Conservation (phyloP, 1,140 invertebrate genomes). For the Drosophila tsacasi region DNA sequence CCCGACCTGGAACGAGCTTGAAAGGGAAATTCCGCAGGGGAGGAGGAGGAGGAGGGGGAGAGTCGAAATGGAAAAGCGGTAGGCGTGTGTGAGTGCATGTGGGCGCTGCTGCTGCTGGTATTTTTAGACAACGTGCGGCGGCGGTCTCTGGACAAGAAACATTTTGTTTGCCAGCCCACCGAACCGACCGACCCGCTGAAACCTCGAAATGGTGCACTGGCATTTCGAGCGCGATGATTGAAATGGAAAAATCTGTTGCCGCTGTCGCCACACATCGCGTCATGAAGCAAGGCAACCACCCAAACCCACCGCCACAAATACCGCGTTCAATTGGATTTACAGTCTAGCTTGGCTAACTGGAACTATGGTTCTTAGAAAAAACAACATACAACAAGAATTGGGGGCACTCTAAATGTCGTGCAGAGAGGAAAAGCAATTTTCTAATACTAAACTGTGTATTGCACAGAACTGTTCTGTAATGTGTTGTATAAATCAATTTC, state of each 20-base stretch:
- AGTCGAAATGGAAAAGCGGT: slow-evolving; percentile 1
- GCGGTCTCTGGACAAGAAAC: slow-evolving; percentile 41
- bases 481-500: not conserved
- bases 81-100: slow-evolving; percentile 29
- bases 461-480: not conserved
- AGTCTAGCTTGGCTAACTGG: slow-evolving; percentile 19
- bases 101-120: slow-evolving; percentile 36
- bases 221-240: slow-evolving; percentile 24
- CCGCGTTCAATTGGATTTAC: slow-evolving; percentile 44
- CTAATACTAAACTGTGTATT: not conserved
- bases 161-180: slow-evolving; percentile 38
- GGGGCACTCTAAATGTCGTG: too few species aligned
- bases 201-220: slow-evolving; percentile 35
- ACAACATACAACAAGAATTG: not conserved
- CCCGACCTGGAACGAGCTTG: slow-evolving; percentile 37
- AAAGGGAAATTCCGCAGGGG: slow-evolving; percentile 9
- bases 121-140: slow-evolving; percentile 40
- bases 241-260: slow-evolving; percentile 41
- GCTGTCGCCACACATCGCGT: slow-evolving; percentile 15
- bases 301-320: slow-evolving; percentile 21
- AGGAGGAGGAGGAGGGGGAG: not conserved
- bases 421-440: not conserved
- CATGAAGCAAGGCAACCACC: slow-evolving; percentile 12
- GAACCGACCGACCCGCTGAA: slow-evolving; percentile 3
- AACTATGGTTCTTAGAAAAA: not conserved